phyloP scores from a whole-genome alignment of 2,113 vertebrate genomes.

The Gymnobelideus leadbeateri region DNA sequence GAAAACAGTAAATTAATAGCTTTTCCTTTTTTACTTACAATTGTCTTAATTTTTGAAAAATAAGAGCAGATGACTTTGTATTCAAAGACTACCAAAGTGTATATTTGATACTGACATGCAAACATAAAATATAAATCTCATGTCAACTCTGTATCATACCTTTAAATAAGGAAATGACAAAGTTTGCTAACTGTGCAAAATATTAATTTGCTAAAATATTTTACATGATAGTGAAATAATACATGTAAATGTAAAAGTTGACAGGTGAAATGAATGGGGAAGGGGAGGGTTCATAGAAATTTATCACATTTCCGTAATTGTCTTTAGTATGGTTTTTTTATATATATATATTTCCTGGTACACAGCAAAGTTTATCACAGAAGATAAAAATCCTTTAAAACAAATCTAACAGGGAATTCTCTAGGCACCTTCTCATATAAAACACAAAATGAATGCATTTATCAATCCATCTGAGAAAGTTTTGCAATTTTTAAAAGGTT shows the following conservation, averaged over 20 bases:
- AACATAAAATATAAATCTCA: constrained; percentile 72
- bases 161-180: constrained; percentile 83
- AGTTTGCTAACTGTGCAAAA: constrained; percentile 84
- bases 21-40: constrained; percentile 72
- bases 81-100: constrained; percentile 77
- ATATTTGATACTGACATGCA: constrained; percentile 79
- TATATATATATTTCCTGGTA: constrained; percentile 75
- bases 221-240: constrained; percentile 81
- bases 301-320: constrained; percentile 80
- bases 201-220: constrained; percentile 82
- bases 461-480: constrained; percentile 78
- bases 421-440: constrained; percentile 82
- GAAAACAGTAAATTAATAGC: constrained; percentile 73
- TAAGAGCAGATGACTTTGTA: constrained; percentile 67
- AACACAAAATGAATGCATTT: constrained; percentile 75
- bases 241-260: constrained; percentile 79
- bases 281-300: constrained; percentile 68
- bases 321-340: constrained; percentile 75
- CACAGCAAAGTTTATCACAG: constrained; percentile 78
- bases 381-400: constrained; percentile 83
- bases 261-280: constrained; percentile 71
- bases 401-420: constrained; percentile 79
- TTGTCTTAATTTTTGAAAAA: constrained; percentile 74
- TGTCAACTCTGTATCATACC: constrained; percentile 62
- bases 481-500: constrained; percentile 66